Percentiles rank a stretch among this genome's conserved stretches.
Evolutionary conservation across 2,888 invertebrate genomes (phyloP).

Genomic region (Bugulina stolonifera): DNA sequence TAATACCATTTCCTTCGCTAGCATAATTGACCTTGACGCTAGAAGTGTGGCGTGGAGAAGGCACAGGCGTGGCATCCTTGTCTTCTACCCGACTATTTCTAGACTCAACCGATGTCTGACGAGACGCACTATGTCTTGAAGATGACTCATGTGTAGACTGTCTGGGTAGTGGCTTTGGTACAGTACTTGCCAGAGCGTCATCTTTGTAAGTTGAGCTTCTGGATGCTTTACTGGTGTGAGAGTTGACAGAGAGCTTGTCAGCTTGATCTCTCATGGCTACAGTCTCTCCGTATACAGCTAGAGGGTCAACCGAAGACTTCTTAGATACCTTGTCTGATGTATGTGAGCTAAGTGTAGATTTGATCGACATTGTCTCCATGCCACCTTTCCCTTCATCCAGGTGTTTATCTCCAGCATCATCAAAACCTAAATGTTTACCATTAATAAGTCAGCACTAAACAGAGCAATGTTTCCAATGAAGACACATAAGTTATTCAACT

Average conservation of each 20-base stretch:
- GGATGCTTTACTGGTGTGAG: not conserved
- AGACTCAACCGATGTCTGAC: not conserved
- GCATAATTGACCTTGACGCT: not conserved
- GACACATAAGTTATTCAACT: too few species aligned
- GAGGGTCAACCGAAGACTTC: not conserved
- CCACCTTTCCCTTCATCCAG: not conserved
- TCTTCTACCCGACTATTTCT: not conserved
- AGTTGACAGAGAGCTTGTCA: not conserved
- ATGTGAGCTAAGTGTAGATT: constrained; percentile 9
- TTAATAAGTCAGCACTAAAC: too few species aligned
- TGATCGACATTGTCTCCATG: not conserved
- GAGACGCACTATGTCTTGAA: too few species aligned
- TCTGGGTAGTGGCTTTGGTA: not conserved
- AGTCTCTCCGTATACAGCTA: not conserved
- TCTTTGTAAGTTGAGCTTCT: not conserved
- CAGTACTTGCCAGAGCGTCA: not conserved
- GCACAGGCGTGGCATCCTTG: not conserved
- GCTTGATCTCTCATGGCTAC: not conserved
- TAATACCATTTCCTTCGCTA: not conserved
- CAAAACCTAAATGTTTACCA: too few species aligned
- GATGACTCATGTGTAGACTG: not conserved
- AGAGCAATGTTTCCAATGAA: too few species aligned
- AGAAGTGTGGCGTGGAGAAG: not conserved
- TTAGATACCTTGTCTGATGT: not conserved
- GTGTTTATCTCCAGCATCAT: not conserved